Conservation (phyloP, 2,797 vertebrate species). For the Bothrops alternatus region DNA sequence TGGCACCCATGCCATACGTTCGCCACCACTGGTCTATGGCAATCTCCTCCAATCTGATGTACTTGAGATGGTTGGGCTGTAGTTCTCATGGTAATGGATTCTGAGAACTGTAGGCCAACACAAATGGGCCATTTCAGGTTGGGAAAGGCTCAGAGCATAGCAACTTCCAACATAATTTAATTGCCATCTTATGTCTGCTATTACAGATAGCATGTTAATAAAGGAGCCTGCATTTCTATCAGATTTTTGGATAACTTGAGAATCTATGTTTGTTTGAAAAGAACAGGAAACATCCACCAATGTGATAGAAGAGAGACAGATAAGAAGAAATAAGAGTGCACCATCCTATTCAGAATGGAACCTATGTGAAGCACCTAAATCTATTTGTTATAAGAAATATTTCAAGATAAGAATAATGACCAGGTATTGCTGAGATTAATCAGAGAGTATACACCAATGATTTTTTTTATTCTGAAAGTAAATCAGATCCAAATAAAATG, state of each 20-base stretch:
- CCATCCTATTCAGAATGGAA: not conserved
- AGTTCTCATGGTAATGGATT: not conserved
- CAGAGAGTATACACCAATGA: conserved; percentile 70
- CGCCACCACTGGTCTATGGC: not conserved
- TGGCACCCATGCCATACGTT: no score
- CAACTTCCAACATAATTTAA: conserved; percentile 3
- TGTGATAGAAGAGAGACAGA: conserved; percentile 5
- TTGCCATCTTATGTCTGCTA: not conserved
- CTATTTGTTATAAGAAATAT: conserved; percentile 86
- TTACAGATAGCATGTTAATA: not conserved
- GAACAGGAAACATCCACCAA: not conserved
- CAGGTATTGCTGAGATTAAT: conserved; percentile 77
- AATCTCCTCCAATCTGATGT: not conserved
- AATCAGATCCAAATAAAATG: conserved; percentile 85
- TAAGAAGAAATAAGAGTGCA: not conserved
- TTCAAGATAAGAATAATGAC: conserved; percentile 76
- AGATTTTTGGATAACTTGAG: not conserved
- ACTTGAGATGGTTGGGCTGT: not conserved
- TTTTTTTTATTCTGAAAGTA: conserved; percentile 80
- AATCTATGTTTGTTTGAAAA: not conserved
- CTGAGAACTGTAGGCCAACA: not conserved
- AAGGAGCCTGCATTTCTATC: not conserved
- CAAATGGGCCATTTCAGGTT: not conserved
- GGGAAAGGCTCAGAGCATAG: not conserved
- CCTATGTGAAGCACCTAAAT: conserved; percentile 2